A percentile compares a stretch with the other conserved stretches of the same genome.
phyloP scores from a whole-genome alignment of 2,888 invertebrate genomes.

The Congeria kusceri region DNA sequence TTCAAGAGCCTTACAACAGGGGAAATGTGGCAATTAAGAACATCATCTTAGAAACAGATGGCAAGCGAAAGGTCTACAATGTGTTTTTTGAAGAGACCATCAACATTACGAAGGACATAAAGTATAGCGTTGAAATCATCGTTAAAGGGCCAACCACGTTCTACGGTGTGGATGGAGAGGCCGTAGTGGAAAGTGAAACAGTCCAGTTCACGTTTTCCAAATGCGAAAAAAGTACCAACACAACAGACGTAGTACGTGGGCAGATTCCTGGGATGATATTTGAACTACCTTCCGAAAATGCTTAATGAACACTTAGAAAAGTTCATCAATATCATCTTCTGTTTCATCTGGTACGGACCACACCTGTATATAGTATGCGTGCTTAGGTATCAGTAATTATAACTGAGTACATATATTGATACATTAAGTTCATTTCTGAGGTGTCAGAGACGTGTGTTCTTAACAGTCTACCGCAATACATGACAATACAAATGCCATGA shows the following conservation, averaged over 20 bases:
- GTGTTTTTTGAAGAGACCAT: slow-evolving; percentile 38
- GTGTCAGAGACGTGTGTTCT: too few relatives aligned
- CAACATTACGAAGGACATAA: slow-evolving; percentile 22
- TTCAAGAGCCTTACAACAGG: slow-evolving; percentile 22
- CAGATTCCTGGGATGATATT: slow-evolving; percentile 48
- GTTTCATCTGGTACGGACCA: too few relatives aligned
- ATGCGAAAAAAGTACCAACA: slow-evolving; percentile 39
- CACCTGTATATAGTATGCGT: too few relatives aligned
- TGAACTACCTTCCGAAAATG: slow-evolving; percentile 10
- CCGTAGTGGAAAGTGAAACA: slow-evolving; percentile 7
- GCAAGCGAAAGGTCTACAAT: slow-evolving; percentile 43
- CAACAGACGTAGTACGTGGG: slow-evolving; percentile 37
- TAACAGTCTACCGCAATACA: too few relatives aligned
- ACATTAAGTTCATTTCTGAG: too few relatives aligned
- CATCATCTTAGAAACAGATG: slow-evolving; percentile 35
- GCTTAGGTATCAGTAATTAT: too few relatives aligned
- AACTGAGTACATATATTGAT: too few relatives aligned
- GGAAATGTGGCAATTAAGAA: slow-evolving; percentile 11
- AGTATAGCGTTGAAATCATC: slow-evolving; percentile 24
- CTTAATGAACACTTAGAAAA: too few relatives aligned
- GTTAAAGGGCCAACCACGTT: slow-evolving; percentile 47
- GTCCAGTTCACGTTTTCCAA: slow-evolving; percentile 38
- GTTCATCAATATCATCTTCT: too few relatives aligned
- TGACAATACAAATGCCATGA: too few relatives aligned
- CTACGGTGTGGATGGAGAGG: slow-evolving; percentile 38